Conservation (phyloP, 2,888 invertebrate genomes). For the Molanna angustata region DNA sequence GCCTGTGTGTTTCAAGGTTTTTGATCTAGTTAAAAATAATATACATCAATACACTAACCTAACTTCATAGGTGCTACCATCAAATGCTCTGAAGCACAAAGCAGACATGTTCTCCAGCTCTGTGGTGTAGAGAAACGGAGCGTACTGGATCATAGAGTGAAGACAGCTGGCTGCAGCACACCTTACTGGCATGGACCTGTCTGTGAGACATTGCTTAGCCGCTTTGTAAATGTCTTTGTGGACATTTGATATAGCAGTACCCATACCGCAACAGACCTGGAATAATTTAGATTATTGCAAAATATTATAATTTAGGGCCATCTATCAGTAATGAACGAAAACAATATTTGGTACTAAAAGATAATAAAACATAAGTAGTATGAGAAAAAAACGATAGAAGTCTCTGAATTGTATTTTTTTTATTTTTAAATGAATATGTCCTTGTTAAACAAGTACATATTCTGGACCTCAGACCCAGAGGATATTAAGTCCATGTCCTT, state of each 20-base stretch:
- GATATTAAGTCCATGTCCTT: no score
- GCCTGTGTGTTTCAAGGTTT: no score
- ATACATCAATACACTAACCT: slow-evolving; percentile 44
- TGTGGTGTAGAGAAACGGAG: slow-evolving; percentile 78
- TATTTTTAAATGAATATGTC: no score
- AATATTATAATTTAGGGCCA: background rate
- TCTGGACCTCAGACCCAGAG: no score
- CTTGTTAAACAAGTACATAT: no score
- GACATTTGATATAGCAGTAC: slow-evolving; percentile 82
- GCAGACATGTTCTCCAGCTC: slow-evolving; percentile 91
- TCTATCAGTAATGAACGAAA: background rate
- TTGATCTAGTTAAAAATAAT: no score
- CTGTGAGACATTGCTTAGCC: slow-evolving; percentile 78
- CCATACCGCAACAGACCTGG: slow-evolving; percentile 89
- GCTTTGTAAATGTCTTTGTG: slow-evolving; percentile 91
- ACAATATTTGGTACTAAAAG: no score
- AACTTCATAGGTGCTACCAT: slow-evolving; percentile 89
- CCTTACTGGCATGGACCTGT: slow-evolving; percentile 89
- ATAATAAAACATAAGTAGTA: no score
- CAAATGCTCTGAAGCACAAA: slow-evolving; percentile 87
- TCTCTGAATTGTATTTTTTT: no score
- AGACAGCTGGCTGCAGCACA: slow-evolving; percentile 92
- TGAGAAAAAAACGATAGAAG: no score
- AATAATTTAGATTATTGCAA: no score
- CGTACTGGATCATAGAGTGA: slow-evolving; percentile 83